Conservation (phyloP, 2,797 vertebrate genomes). For the Premnoplex brunnescens region DNA sequence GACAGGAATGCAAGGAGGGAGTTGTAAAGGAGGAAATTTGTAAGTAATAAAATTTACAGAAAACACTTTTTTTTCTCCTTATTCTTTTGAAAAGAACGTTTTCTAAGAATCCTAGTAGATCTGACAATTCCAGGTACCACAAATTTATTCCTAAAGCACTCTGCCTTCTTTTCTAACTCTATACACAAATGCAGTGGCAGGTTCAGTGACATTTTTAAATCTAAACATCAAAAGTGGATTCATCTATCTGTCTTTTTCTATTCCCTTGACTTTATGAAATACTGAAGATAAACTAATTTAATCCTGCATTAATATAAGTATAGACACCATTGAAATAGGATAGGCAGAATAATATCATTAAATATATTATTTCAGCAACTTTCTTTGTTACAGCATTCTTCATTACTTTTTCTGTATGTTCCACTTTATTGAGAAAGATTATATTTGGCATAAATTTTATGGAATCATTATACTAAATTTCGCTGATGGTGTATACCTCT, state of each 20-base stretch:
- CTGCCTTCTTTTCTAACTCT: neutral
- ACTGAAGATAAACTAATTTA: neutral
- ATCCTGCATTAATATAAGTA: neutral
- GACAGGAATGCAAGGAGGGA: neutral
- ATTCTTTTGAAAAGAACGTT: neutral
- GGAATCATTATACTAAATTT: neutral
- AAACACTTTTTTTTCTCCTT: rapidly evolving
- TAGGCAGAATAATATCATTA: neutral
- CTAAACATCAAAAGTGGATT: neutral
- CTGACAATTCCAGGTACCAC: neutral
- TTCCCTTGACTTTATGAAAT: neutral
- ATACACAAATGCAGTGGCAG: neutral
- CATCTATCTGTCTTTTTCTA: neutral
- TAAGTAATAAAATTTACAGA: neutral
- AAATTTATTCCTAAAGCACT: neutral
- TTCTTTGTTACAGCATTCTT: neutral
- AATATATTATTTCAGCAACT: neutral
- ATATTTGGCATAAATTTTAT: neutral
- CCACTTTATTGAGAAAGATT: neutral
- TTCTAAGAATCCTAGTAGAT: neutral
- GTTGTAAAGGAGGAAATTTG: neutral
- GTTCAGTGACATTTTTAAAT: neutral
- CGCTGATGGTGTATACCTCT: neutral
- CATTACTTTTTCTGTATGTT: neutral
- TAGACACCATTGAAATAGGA: neutral